Evolutionary conservation across 2,113 vertebrate genomes (phyloP).

Genomic region (Otus sunia): DNA sequence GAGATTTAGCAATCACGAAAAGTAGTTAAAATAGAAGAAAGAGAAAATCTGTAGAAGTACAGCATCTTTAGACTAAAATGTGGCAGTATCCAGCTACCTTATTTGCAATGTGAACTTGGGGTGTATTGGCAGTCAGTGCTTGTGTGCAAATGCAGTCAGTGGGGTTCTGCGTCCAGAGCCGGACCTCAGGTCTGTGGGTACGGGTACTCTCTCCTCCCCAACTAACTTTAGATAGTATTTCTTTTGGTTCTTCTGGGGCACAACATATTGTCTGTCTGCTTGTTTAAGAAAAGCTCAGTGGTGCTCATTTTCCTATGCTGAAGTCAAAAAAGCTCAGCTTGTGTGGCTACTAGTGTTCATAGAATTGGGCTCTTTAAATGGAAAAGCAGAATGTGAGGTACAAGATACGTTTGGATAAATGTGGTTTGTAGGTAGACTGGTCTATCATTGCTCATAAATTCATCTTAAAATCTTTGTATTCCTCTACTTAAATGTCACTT

Average conservation of each 20-base stretch:
- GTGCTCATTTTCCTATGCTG: not conserved
- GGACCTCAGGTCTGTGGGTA: not conserved
- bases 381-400: not conserved
- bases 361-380: not conserved
- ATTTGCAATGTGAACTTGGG: not conserved
- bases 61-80: not conserved
- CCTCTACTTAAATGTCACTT: not conserved
- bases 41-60: not conserved
- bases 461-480: not conserved
- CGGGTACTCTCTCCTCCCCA: not conserved
- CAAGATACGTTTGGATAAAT: not conserved
- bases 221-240: not conserved
- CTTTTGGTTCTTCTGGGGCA: not conserved
- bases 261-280: not conserved
- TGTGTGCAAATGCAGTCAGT: not conserved
- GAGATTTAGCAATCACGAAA: slow-evolving; percentile 15
- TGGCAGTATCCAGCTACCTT: not conserved
- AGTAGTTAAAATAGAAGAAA: not conserved
- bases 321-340: not conserved
- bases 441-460: not conserved
- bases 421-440: not conserved
- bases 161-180: not conserved
- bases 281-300: not conserved
- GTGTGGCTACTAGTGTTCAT: not conserved
- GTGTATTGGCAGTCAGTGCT: not conserved